Conservation (phyloP, 2,888 invertebrate species). For the Tiliacea citrago region DNA sequence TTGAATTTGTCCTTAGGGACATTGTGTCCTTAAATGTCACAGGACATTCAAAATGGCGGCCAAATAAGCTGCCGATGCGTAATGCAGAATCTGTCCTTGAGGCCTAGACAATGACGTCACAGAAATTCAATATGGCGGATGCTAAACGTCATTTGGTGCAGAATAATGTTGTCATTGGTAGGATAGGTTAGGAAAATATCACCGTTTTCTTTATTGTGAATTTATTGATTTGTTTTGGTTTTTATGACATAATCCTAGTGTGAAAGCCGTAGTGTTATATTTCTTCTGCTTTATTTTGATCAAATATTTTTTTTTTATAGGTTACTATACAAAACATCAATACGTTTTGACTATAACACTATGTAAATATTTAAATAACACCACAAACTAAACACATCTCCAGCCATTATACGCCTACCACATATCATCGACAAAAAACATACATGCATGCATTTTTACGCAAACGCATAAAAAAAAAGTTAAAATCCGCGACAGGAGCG, state of each 20-base stretch:
- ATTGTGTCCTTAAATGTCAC: constrained; percentile 21
- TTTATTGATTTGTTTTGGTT: not conserved
- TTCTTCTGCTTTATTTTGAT: not conserved
- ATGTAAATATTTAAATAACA: not conserved
- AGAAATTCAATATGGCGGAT: constrained; percentile 34
- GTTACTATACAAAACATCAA: not conserved
- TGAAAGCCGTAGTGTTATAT: not conserved
- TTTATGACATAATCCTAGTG: not conserved
- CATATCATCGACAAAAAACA: constrained; percentile 24
- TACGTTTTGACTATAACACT: not conserved
- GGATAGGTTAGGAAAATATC: constrained; percentile 37
- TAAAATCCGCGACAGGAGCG: constrained; percentile 62
- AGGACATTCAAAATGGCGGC: constrained; percentile 29
- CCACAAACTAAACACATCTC: not conserved
- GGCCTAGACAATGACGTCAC: constrained; percentile 37
- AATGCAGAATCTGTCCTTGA: constrained; percentile 33
- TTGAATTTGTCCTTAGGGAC: not conserved
- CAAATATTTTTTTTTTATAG: not conserved
- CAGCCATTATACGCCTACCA: constrained; percentile 1
- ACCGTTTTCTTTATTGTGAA: not conserved
- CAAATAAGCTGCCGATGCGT: constrained; percentile 7
- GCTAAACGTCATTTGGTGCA: constrained; percentile 3
- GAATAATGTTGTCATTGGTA: constrained; percentile 11
- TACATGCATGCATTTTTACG: constrained; percentile 45
- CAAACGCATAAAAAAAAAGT: constrained; percentile 59